A percentile compares a stretch with the other conserved stretches of the same genome.
Evolutionary conservation across 2,113 vertebrate genomes (phyloP).

Genomic region (Caranx melampygus): DNA sequence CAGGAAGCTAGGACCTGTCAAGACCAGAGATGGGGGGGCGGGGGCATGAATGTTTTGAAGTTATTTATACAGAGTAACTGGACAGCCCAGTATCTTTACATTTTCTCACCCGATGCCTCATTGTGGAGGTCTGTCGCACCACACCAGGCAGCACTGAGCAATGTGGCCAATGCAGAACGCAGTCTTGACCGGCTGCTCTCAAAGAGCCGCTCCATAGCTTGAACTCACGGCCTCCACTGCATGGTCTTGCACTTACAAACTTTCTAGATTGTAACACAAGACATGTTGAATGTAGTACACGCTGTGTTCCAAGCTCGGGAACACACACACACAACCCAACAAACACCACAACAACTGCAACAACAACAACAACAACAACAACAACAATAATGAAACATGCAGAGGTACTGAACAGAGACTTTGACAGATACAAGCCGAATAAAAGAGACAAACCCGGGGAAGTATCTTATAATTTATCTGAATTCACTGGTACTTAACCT

Average conservation of each 20-base stretch:
- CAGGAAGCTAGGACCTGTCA: conserved; percentile 51
- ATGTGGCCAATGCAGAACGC: conserved; percentile 40
- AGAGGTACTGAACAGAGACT: conserved; percentile 58
- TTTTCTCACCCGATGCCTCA: conserved; percentile 64
- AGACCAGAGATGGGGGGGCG: conserved; percentile 29
- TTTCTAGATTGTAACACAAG: conserved; percentile 92
- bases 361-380: conserved; percentile 25
- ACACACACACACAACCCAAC: conserved; percentile 36
- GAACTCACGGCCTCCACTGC: conserved; percentile 59
- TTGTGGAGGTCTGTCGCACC: conserved; percentile 36
- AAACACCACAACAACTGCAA: conserved; percentile 39
- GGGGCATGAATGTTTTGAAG: conserved; percentile 69
- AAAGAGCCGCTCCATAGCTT: conserved; percentile 43
- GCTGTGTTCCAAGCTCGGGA: conserved; percentile 77
- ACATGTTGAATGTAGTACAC: conserved; percentile 96
- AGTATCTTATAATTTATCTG: conserved; percentile 72
- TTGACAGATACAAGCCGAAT: conserved; percentile 52
- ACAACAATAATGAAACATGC: conserved; percentile 38
- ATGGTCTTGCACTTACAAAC: conserved; percentile 85
- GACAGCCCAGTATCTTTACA: conserved; percentile 52
- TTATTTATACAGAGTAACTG: conserved; percentile 61
- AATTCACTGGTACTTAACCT: conserved; percentile 79
- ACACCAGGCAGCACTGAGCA: conserved; percentile 35
- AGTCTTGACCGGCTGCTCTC: conserved; percentile 27
- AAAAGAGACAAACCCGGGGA: conserved; percentile 60